Base-by-base conservation (phyloP, 2,888 invertebrate species). In the Aspidiotus rigidus region DNA sequence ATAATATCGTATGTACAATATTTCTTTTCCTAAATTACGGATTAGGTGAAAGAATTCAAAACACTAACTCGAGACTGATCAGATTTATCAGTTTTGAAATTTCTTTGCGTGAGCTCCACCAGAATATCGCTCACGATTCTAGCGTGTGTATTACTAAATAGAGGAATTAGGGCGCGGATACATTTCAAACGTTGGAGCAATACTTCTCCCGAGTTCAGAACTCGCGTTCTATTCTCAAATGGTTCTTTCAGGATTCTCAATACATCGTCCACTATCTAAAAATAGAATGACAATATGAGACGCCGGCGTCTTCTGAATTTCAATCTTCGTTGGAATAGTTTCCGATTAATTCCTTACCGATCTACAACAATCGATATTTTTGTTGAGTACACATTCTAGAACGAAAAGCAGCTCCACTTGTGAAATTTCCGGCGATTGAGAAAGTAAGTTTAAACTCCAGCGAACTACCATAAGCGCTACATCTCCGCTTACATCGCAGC, bases 141-240 rank as follows among this genome's bases (percentile, higher is more conserved):
- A 42, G 44, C 3, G 49, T 66, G 66, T 28, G 40, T 44, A 9
- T 28, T 13, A 13, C 44, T 28, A 44, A 59, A 49, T 8, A 28
- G 28, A 7, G 66, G 59, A 44, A 66, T 44, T 39, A 66, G 13
- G 2, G 56, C 66, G 28, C 59, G 66, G 11, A 66, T 59, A 49
- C 66, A 66, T 17, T n/a, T 40, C n/a, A 66, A 66, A n/a, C 57
- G 41, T 28, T 59, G 59, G 2, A 66, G 39, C 13, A 66, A 49
- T 44, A 66, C 41, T 59, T 66, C 66, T n/a, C 57, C 66, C 6
- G 66, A 59, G n/a, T 42, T 16, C n/a, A 66, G 49, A 13, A 66
- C 16, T 16, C 49, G 42, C 13, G 59, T 57, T 44, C 56, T 49
- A 49, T 41, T 66, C 49, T 66, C 66, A 15, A 66, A 13, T n/a